A percentile compares a stretch with the other conserved stretches of the same genome.
Evolutionary conservation across 2,113 vertebrate genomes (phyloP).

Genomic region (Gadus chalcogrammus): DNA sequence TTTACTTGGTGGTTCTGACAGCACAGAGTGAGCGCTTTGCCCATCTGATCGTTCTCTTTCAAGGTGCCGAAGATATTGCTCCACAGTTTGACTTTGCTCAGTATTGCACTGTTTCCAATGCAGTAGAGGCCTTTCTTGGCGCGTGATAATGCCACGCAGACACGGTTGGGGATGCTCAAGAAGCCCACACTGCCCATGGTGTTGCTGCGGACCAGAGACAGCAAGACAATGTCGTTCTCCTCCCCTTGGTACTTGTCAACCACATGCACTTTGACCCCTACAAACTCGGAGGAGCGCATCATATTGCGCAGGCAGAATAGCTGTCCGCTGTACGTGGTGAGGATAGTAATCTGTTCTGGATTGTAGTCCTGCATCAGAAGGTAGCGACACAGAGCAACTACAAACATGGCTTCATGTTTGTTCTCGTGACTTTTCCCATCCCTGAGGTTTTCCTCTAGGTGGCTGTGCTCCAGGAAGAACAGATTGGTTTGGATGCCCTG

Average conservation of each 20-base stretch:
- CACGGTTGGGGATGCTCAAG: conserved; percentile 86
- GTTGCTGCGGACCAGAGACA: conserved; percentile 93
- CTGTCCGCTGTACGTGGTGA: conserved; percentile 91
- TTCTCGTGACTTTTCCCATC: conserved; percentile 92
- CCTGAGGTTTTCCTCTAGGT: conserved; percentile 78
- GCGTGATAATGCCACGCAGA: conserved; percentile 91
- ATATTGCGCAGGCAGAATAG: conserved; percentile 82
- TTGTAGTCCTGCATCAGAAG: conserved; percentile 84
- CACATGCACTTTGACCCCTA: conserved; percentile 87
- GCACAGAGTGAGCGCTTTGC: conserved; percentile 72
- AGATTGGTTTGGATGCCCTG: conserved; percentile 84
- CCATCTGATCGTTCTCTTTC: conserved; percentile 72
- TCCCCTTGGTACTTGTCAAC: conserved; percentile 98
- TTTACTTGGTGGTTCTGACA: conserved; percentile 90
- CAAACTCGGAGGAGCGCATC: conserved; percentile 79
- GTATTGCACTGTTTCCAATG: conserved; percentile 84
- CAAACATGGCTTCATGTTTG: conserved; percentile 82
- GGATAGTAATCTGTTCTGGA: conserved; percentile 90
- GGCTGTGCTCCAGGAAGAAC: conserved; percentile 86
- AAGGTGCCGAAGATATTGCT: conserved; percentile 83
- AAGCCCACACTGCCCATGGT: conserved; percentile 79
- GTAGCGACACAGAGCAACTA: conserved; percentile 85
- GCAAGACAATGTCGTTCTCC: conserved; percentile 91
- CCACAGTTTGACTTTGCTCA: conserved; percentile 83
- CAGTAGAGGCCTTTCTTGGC: conserved; percentile 92